Conservation (phyloP, 2,113 vertebrate species). For the Hippotragus niger region DNA sequence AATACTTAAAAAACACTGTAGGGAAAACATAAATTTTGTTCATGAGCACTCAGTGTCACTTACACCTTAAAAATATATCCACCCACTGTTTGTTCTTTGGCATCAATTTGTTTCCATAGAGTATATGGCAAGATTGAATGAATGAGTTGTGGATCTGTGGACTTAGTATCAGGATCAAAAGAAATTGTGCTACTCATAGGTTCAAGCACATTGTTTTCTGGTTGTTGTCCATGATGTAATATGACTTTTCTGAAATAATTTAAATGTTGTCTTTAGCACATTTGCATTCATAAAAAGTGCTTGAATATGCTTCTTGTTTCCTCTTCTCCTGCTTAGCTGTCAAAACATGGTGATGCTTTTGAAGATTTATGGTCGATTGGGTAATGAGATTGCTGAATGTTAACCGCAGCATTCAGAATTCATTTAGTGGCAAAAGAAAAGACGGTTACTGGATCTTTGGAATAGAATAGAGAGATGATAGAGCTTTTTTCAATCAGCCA, state of each 20-base stretch:
- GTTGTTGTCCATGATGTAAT: constrained; percentile 23
- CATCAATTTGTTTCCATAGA: constrained; percentile 47
- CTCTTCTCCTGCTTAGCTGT: constrained; percentile 74
- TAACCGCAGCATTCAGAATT: constrained; percentile 78
- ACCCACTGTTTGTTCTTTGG: neutral
- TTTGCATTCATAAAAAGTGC: constrained; percentile 78
- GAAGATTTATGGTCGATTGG: constrained; percentile 80
- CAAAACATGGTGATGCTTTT: constrained; percentile 79
- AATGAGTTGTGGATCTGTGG: neutral
- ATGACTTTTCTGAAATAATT: constrained; percentile 71
- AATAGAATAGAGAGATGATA: constrained; percentile 62
- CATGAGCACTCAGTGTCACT: neutral
- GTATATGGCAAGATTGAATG: constrained; percentile 28
- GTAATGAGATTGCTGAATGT: constrained; percentile 80
- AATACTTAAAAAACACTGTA: neutral
- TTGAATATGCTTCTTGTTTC: constrained; percentile 75
- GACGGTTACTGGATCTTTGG: constrained; percentile 48
- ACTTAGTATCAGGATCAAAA: neutral
- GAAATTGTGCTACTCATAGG: neutral
- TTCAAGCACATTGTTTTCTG: neutral
- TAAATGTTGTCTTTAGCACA: constrained; percentile 74
- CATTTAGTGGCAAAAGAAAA: constrained; percentile 65
- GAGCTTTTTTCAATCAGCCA: constrained; percentile 68
- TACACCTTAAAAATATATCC: neutral
- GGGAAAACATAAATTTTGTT: neutral